These are phyloP conservation scores for Apodemus sylvaticus DNA, from an alignment of 2,113 vertebrate species.

Conservation along the genomic window DNA sequence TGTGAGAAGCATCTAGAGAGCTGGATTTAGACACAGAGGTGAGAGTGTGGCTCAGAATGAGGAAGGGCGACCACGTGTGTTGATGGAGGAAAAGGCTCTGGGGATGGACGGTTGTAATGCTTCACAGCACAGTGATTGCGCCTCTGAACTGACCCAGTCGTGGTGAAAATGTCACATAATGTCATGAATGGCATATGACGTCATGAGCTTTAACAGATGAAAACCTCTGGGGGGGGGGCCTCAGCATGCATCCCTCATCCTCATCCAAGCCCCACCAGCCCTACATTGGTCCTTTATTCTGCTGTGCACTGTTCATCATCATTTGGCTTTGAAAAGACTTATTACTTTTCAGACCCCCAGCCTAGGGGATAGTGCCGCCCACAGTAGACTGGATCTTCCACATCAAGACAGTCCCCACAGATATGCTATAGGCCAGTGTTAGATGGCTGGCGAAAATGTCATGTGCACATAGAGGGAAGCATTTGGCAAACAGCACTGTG, in stretches of 20 bases:
- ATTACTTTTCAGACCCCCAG: background rate
- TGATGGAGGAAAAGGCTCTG: background rate
- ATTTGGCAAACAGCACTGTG: background rate
- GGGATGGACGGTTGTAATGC: background rate
- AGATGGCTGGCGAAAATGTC: background rate
- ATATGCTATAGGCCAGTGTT: background rate
- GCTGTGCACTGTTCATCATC: background rate
- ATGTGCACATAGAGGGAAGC: background rate
- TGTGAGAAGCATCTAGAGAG: background rate
- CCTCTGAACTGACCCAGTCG: background rate
- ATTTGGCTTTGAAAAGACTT: background rate
- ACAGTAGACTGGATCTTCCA: background rate
- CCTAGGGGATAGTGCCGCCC: background rate
- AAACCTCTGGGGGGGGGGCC: background rate
- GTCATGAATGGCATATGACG: background rate
- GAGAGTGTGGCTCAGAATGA: too few relatives aligned
- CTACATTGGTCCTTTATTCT: too few relatives aligned
- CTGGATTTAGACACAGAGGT: too few relatives aligned
- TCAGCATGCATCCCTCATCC: too few relatives aligned
- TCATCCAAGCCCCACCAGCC: background rate
- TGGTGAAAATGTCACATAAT: background rate
- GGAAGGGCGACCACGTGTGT: rapidly evolving
- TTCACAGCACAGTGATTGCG: background rate
- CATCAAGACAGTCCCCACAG: background rate
- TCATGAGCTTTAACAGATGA: background rate